These are phyloP conservation scores for Anastrepha ludens DNA, from an alignment of 1,140 invertebrate species.

Conservation along the genomic window DNA sequence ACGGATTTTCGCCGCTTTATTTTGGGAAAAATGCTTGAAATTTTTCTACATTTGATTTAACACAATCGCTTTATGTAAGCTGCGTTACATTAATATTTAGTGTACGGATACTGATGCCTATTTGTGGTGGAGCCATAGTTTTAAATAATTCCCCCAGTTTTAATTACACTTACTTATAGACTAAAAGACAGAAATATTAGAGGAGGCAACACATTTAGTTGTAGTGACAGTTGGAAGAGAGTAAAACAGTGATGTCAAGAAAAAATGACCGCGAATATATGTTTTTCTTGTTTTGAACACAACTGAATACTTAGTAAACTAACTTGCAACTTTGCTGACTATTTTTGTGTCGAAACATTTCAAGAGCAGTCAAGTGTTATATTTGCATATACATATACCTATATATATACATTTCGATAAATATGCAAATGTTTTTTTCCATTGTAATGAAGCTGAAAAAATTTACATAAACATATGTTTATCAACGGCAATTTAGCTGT, in stretches of 20 bases:
- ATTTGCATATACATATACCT: neutral
- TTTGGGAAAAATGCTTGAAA: neutral
- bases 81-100: slow-evolving; percentile 51
- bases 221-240: too few relatives aligned
- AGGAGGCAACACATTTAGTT: neutral
- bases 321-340: neutral
- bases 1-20: neutral
- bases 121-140: neutral
- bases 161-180: slow-evolving; percentile 26
- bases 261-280: neutral
- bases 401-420: neutral
- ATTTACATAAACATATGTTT: neutral
- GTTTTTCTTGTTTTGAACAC: neutral
- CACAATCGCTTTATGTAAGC: neutral
- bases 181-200: neutral
- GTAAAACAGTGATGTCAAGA: neutral
- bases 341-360: neutral
- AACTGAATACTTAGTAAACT: neutral
- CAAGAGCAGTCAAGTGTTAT: neutral
- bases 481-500: slow-evolving; percentile 6
- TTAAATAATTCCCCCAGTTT: slow-evolving; percentile 9
- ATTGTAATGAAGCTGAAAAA: neutral
- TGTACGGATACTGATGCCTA: neutral
- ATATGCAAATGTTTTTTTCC: slow-evolving; percentile 24
- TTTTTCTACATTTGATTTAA: neutral